Conservation (phyloP, 2,113 vertebrate genomes). For the Cyprinodon brontotheroides region DNA sequence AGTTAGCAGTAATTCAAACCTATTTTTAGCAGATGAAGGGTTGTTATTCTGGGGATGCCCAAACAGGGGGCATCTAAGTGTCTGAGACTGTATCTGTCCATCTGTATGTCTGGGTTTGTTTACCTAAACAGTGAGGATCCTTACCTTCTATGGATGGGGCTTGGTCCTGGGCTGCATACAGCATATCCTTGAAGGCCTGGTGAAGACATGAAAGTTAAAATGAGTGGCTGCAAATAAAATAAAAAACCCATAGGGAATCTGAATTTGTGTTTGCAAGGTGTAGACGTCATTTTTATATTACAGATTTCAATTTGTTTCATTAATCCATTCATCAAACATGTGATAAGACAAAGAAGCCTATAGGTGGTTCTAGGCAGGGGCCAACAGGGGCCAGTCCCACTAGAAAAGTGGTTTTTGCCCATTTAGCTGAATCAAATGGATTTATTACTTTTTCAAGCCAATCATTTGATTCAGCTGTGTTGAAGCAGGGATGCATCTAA, state of each 20-base stretch:
- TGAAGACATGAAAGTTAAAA: slow-evolving; percentile 18
- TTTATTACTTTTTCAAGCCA: too few relatives aligned
- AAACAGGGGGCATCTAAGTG: slow-evolving; percentile 40
- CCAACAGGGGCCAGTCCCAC: too few relatives aligned
- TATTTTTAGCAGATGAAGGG: slow-evolving; percentile 64
- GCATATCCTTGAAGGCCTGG: slow-evolving; percentile 98
- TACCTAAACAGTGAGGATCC: slow-evolving; percentile 43
- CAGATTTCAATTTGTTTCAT: neutral
- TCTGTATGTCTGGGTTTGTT: slow-evolving; percentile 23
- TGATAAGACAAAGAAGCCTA: neutral
- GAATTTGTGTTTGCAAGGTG: neutral
- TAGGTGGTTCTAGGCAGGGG: too few relatives aligned
- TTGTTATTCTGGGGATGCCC: slow-evolving; percentile 69
- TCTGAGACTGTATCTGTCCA: slow-evolving; percentile 2
- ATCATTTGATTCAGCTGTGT: too few relatives aligned
- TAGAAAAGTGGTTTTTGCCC: too few relatives aligned
- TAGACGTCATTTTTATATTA: neutral
- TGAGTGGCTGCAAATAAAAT: slow-evolving; percentile 5
- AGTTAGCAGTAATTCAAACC: slow-evolving; percentile 38
- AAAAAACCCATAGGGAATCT: neutral
- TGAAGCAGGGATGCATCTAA: too few relatives aligned
- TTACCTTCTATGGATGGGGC: slow-evolving; percentile 99
- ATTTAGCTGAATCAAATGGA: too few relatives aligned
- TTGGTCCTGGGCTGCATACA: slow-evolving; percentile 97
- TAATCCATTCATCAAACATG: neutral